phyloP scores from a whole-genome alignment of 92 coral and sea anemone species.

The Galaxea fascicularis region DNA sequence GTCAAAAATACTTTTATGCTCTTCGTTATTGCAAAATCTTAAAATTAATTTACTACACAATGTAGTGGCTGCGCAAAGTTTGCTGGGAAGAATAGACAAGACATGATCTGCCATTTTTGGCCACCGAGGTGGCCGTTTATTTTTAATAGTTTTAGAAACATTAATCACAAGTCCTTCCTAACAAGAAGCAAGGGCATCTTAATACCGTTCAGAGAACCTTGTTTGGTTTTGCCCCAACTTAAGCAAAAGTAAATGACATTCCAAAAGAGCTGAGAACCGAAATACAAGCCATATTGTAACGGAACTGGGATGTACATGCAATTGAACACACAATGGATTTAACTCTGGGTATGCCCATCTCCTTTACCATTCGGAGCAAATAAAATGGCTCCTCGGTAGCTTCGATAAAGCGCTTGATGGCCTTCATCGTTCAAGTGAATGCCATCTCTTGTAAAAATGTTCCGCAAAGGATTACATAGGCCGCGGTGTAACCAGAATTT shows the following conservation, averaged over 20 bases:
- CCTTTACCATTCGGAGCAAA: conserved; percentile 5
- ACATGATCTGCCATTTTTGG: too few species aligned
- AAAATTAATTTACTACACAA: too few species aligned
- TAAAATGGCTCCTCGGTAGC: conserved; percentile 19
- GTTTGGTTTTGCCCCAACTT: conserved; percentile 17
- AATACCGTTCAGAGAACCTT: background rate
- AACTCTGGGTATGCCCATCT: conserved; percentile 3
- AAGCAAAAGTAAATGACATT: background rate
- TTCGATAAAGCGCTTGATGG: conserved; percentile 5
- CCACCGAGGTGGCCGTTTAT: too few species aligned
- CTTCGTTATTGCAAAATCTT: too few species aligned
- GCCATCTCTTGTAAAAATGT: conserved; percentile 14
- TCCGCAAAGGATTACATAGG: conserved; percentile 16
- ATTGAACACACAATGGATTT: background rate
- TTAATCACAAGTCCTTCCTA: background rate
- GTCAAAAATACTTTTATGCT: too few species aligned
- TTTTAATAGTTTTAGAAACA: background rate
- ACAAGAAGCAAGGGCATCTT: conserved; percentile 7
- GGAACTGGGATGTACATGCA: background rate
- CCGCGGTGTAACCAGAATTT: too few species aligned
- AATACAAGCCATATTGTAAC: conserved; percentile 13
- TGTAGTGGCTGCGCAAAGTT: too few species aligned
- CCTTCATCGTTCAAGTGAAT: conserved; percentile 15
- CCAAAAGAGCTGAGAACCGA: conserved; percentile 8
- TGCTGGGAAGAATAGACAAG: too few species aligned